A percentile compares a stretch with the other conserved stretches of the same genome.
phyloP scores from a whole-genome alignment of 2,113 vertebrate genomes.

The Oncorhynchus masou region DNA sequence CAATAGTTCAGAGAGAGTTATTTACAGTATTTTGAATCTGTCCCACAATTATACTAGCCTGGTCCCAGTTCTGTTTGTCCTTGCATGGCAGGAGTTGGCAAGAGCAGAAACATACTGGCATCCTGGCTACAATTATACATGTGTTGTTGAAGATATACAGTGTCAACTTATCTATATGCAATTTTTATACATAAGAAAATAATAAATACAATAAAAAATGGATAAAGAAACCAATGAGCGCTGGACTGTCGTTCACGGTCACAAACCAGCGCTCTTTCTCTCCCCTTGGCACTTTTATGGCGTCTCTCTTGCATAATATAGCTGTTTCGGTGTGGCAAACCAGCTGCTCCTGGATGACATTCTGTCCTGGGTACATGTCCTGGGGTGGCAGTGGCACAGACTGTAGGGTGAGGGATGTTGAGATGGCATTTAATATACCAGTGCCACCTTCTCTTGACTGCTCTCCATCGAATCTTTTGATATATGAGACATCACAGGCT shows the following conservation, averaged over 20 bases:
- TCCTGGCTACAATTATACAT: no score
- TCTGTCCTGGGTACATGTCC: background rate
- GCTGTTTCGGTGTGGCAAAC: background rate
- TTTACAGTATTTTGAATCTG: slow-evolving; percentile 14
- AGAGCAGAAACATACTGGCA: no score
- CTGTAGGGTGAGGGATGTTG: background rate
- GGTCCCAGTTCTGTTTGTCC: slow-evolving; percentile 7
- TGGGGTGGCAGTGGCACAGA: background rate
- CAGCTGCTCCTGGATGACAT: background rate
- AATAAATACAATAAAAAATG: background rate
- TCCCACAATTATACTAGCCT: slow-evolving; percentile 45
- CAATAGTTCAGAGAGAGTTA: slow-evolving; percentile 41
- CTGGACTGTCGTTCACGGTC: slow-evolving; percentile 57
- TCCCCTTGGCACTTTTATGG: slow-evolving; percentile 15
- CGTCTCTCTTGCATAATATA: background rate
- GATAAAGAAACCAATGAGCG: background rate
- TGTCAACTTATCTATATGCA: background rate
- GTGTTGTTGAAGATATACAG: background rate
- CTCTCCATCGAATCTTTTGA: slow-evolving; percentile 2
- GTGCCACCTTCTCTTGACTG: background rate
- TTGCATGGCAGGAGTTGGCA: no score
- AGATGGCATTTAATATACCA: background rate
- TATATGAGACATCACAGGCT: background rate
- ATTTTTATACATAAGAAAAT: background rate
- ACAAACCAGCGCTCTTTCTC: slow-evolving; percentile 76